Conservation (phyloP, 2,888 invertebrate species). For the Leucozona laternaria region DNA sequence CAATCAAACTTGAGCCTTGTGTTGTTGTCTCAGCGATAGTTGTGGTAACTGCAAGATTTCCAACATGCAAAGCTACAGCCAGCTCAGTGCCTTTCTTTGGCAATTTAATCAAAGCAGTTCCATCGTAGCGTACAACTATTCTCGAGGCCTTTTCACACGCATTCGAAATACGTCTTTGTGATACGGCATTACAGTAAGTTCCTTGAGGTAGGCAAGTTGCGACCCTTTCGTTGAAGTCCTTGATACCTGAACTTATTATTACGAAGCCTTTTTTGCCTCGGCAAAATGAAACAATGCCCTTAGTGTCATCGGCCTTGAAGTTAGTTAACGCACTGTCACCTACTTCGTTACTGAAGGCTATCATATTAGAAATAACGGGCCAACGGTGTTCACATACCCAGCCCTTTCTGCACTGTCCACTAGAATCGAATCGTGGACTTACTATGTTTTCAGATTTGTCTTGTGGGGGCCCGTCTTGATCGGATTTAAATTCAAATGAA, state of each 20-base stretch:
- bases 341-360: slow-evolving; percentile 88
- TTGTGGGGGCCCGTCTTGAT: slow-evolving; percentile 78
- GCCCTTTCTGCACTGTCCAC: slow-evolving; percentile 87
- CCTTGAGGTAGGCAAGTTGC: slow-evolving; percentile 90
- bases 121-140: slow-evolving; percentile 64
- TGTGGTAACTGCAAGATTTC: slow-evolving; percentile 65
- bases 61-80: slow-evolving; percentile 88
- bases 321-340: slow-evolving; percentile 85
- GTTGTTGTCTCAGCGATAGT: neutral
- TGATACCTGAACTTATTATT: slow-evolving; percentile 88
- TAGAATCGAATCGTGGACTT: slow-evolving; percentile 87
- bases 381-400: slow-evolving; percentile 94
- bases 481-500: slow-evolving; percentile 88
- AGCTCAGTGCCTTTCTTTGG: slow-evolving; percentile 84
- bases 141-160: slow-evolving; percentile 77
- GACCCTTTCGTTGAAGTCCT: slow-evolving; percentile 84
- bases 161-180: slow-evolving; percentile 84
- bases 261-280: slow-evolving; percentile 90
- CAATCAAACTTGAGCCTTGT: neutral
- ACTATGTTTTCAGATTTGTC: slow-evolving; percentile 76
- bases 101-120: slow-evolving; percentile 69
- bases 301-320: slow-evolving; percentile 90
- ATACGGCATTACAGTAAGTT: slow-evolving; percentile 92
- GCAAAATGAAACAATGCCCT: slow-evolving; percentile 92
- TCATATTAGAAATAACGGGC: slow-evolving; percentile 91